phyloP scores from a whole-genome alignment of 2,113 vertebrate genomes.

The Dasyurus viverrinus region DNA sequence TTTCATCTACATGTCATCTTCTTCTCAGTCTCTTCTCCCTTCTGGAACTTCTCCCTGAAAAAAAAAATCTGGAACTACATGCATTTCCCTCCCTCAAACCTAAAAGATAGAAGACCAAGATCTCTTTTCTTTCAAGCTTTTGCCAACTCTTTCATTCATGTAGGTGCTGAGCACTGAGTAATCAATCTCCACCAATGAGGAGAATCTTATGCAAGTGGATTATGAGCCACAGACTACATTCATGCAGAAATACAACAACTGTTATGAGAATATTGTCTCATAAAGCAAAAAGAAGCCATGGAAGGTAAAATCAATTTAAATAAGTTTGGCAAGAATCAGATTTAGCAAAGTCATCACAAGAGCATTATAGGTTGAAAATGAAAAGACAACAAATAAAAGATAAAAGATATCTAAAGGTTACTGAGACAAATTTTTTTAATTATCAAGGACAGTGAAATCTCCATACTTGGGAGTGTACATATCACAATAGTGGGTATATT shows the following conservation, averaged over 20 bases:
- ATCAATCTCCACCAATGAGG: not conserved
- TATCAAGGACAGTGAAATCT: not conserved
- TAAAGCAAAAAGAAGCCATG: not conserved
- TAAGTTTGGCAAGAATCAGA: not conserved
- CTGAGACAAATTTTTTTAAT: not conserved
- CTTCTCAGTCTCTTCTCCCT: not conserved
- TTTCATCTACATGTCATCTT: not conserved
- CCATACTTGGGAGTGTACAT: not conserved
- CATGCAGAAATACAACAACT: not conserved
- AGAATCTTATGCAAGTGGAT: not conserved
- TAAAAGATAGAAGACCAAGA: not conserved
- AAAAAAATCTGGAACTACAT: not conserved
- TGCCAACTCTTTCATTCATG: not conserved
- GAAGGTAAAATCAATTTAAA: not conserved
- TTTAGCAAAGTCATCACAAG: not conserved
- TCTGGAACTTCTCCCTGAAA: not conserved
- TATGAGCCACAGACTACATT: not conserved
- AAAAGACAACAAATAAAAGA: not conserved
- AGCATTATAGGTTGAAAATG: not conserved
- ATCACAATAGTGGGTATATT: not conserved
- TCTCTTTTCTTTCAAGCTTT: not conserved
- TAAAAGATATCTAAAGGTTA: not conserved
- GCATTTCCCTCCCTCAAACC: not conserved
- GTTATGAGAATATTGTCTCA: not conserved
- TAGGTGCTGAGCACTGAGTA: not conserved